These are phyloP conservation scores for Catharus bicknelli DNA, from an alignment of 2,113 vertebrate genomes.

Conservation along the genomic window DNA sequence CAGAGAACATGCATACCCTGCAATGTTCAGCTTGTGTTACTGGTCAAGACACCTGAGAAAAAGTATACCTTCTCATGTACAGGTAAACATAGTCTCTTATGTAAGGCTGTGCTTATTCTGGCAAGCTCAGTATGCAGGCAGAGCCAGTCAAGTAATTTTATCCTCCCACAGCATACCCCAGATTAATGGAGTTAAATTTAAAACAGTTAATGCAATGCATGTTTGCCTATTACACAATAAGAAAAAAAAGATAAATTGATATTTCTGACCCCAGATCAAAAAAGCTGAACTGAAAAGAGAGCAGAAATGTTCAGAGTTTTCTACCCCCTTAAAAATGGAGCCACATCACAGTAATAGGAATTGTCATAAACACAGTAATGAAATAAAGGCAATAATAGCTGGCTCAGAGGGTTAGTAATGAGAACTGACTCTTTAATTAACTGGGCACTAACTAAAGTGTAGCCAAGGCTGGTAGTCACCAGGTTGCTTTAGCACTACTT, in stretches of 20 bases:
- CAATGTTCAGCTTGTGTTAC: neutral
- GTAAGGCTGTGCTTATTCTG: neutral
- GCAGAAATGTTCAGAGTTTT: neutral
- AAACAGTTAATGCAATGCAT: neutral
- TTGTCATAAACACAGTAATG: neutral
- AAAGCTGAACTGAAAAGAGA: neutral
- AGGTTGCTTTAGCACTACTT: rapidly evolving
- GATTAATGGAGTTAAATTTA: neutral
- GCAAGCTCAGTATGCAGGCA: neutral
- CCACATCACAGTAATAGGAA: neutral
- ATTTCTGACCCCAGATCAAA: neutral
- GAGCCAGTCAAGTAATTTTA: neutral
- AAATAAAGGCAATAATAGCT: neutral
- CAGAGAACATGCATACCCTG: neutral
- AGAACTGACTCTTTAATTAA: neutral
- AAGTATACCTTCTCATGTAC: neutral
- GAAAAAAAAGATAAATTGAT: neutral
- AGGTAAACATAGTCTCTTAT: neutral
- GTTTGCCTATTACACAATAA: neutral
- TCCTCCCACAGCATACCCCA: neutral
- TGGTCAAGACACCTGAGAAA: neutral
- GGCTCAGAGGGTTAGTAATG: neutral
- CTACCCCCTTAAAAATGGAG: neutral
- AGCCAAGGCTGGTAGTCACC: neutral
- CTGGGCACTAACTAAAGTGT: neutral